Percentiles rank a stretch among this genome's conserved stretches.
phyloP scores from a whole-genome alignment of 1,140 invertebrate species.

The Hypothenemus hampei region DNA sequence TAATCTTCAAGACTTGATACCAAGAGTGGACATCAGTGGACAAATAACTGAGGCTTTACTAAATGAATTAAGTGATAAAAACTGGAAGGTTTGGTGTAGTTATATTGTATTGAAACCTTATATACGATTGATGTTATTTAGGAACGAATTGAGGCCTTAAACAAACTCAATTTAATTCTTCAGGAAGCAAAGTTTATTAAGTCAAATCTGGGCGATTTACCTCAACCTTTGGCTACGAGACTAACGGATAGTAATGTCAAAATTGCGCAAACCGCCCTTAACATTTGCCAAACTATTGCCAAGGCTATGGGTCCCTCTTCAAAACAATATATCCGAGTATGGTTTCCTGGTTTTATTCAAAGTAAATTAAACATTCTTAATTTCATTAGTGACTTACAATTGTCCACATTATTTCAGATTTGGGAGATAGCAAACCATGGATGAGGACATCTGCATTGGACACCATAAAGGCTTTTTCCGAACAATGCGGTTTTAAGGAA shows the following conservation, averaged over 20 bases:
- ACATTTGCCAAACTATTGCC: constrained; percentile 74
- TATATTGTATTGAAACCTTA: neutral
- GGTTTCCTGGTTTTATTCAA: constrained; percentile 81
- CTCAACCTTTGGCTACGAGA: constrained; percentile 67
- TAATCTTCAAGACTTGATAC: constrained; percentile 65
- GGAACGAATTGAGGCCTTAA: constrained; percentile 70
- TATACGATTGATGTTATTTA: neutral
- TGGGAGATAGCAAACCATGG: constrained; percentile 65
- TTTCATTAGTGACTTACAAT: no score
- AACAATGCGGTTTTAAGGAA: constrained; percentile 72
- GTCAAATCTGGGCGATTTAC: constrained; percentile 75
- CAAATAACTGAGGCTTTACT: constrained; percentile 78
- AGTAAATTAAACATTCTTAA: constrained; percentile 46
- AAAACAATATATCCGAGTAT: constrained; percentile 70
- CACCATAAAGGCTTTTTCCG: constrained; percentile 79
- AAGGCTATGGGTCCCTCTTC: constrained; percentile 75
- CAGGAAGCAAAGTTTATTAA: constrained; percentile 75
- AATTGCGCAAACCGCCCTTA: constrained; percentile 75
- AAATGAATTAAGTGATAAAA: constrained; percentile 83
- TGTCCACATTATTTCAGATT: no score
- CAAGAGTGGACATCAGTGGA: constrained; percentile 77
- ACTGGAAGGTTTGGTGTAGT: constrained; percentile 70
- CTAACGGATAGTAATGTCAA: constrained; percentile 88
- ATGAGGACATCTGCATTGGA: constrained; percentile 71
- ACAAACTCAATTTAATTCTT: constrained; percentile 72